Conservation (phyloP, 2,888 invertebrate species). For the Pristionchus japonicus region DNA sequence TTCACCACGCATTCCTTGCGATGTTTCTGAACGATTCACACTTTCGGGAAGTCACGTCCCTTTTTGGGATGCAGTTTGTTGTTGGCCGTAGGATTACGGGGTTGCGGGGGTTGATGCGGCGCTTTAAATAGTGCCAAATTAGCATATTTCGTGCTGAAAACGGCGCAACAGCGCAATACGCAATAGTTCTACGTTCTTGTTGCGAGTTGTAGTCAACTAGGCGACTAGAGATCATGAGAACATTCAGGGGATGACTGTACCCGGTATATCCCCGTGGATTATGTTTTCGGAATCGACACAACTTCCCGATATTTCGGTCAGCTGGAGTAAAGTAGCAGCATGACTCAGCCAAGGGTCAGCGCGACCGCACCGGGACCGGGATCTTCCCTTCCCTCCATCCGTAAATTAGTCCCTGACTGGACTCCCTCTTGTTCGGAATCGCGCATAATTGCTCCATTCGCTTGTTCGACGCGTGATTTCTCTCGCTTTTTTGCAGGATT, state of each 20-base stretch:
- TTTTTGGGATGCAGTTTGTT: neutral
- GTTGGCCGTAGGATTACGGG: neutral
- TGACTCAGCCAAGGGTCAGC: neutral
- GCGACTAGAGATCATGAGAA: neutral
- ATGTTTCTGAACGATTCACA: neutral
- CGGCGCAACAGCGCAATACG: neutral
- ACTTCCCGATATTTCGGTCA: neutral
- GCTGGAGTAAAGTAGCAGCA: neutral
- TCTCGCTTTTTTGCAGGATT: neutral
- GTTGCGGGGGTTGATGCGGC: neutral
- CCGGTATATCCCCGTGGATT: neutral
- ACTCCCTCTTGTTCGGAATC: neutral
- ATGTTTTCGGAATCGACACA: neutral
- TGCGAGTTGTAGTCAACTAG: neutral
- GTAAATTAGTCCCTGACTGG: constrained; percentile 31
- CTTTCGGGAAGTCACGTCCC: neutral
- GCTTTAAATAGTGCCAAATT: neutral
- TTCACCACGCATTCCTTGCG: neutral
- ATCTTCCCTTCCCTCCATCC: neutral
- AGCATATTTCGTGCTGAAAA: neutral
- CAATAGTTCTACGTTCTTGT: neutral
- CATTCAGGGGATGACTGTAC: neutral
- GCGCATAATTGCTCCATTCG: neutral
- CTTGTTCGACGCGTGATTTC: neutral
- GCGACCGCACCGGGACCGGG: neutral